A percentile compares a stretch with the other conserved stretches of the same genome.
These are phyloP conservation scores for Chinchilla lanigera DNA, from an alignment of 2,113 vertebrate genomes.

Conservation along the genomic window DNA sequence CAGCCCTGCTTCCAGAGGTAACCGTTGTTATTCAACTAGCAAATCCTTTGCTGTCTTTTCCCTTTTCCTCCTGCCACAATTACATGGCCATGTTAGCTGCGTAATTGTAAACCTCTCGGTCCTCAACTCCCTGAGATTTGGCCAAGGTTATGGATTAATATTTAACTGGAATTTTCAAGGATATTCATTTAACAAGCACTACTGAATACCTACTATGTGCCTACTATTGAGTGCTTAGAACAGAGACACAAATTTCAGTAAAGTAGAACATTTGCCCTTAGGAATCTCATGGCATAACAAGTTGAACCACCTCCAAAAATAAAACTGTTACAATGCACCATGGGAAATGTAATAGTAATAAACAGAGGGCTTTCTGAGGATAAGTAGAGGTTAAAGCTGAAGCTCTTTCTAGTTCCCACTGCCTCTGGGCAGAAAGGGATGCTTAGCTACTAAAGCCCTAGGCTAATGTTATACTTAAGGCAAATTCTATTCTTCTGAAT, in stretches of 20 bases:
- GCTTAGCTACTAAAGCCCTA: constrained; percentile 26
- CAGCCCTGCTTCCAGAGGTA: neutral
- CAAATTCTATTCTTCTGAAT: neutral
- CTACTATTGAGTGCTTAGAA: neutral
- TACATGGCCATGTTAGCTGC: neutral
- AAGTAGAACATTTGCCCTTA: neutral
- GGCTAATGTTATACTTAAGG: constrained; percentile 17
- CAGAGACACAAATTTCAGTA: neutral
- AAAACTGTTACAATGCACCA: constrained; percentile 29
- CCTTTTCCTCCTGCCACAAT: neutral
- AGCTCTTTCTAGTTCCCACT: constrained; percentile 15
- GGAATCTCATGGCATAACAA: neutral
- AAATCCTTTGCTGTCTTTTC: neutral
- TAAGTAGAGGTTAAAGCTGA: constrained; percentile 38
- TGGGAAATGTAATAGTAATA: constrained; percentile 59
- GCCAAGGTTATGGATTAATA: neutral
- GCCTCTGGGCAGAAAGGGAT: constrained; percentile 58
- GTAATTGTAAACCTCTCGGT: neutral
- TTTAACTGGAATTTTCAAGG: neutral
- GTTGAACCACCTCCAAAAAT: constrained; percentile 14
- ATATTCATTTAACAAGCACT: neutral
- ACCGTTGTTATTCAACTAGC: neutral
- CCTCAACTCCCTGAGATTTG: neutral
- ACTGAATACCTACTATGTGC: neutral
- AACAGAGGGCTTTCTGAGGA: constrained; percentile 44